These are phyloP conservation scores for Neocrepidodera transversa DNA, from an alignment of 2,888 invertebrate species.

Conservation along the genomic window DNA sequence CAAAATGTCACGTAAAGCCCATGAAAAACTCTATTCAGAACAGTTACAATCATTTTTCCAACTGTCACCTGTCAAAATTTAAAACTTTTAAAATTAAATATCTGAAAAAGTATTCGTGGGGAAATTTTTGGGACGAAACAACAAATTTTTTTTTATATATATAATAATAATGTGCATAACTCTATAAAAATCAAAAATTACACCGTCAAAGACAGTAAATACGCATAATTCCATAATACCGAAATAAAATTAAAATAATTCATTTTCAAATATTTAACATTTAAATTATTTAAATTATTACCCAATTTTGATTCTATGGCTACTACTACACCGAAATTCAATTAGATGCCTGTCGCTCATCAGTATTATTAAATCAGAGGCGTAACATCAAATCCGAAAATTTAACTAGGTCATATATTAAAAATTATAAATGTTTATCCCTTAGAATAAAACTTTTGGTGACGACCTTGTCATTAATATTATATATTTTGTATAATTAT, in stretches of 20 bases:
- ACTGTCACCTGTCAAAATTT: no score
- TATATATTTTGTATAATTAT: not conserved
- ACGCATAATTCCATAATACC: constrained; percentile 6
- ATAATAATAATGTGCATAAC: no score
- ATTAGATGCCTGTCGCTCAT: not conserved
- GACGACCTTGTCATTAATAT: not conserved
- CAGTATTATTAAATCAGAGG: not conserved
- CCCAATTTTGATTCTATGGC: not conserved
- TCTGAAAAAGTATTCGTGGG: no score
- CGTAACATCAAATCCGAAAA: not conserved
- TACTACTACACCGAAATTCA: not conserved
- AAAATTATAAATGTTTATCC: not conserved
- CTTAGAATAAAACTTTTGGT: not conserved
- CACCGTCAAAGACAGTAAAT: not conserved
- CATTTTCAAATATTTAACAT: not conserved
- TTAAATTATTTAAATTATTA: not conserved
- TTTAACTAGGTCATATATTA: no score
- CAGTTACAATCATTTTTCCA: no score
- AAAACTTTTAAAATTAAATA: no score
- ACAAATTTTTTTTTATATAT: no score
- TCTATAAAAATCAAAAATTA: not conserved
- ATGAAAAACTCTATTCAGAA: no score
- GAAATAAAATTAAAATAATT: constrained; percentile 8
- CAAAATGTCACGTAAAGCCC: no score
- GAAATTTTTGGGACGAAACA: no score